phyloP scores from a whole-genome alignment of 2,797 vertebrate species.

The Hirundo rustica region DNA sequence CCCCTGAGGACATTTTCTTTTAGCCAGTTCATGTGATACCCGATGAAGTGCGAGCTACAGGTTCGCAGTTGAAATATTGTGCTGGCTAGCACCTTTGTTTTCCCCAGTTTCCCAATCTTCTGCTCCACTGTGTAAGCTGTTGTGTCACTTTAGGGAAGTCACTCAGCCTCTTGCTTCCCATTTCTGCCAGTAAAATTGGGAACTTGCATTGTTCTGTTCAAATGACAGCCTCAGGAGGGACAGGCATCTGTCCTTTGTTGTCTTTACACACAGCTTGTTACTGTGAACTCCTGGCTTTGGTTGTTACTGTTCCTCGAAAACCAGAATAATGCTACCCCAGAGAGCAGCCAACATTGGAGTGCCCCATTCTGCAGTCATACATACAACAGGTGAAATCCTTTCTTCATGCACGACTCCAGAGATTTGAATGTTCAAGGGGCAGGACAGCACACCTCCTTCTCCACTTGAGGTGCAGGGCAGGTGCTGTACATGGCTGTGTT shows the following conservation, averaged over 20 bases:
- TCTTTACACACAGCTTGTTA: background rate
- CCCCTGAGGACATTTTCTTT: background rate
- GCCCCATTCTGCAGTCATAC: background rate
- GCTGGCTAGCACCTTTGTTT: background rate
- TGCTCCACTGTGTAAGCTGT: background rate
- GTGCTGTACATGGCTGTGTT: background rate
- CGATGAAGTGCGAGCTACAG: background rate
- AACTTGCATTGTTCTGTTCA: background rate
- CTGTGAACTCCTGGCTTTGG: background rate
- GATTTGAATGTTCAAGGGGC: background rate
- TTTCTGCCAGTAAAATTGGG: background rate
- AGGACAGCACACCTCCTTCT: background rate
- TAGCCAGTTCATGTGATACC: background rate
- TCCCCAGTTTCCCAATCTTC: background rate
- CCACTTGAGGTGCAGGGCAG: background rate
- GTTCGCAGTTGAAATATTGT: background rate
- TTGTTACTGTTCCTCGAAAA: background rate
- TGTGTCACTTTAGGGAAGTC: background rate
- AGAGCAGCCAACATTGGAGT: background rate
- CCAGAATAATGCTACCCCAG: background rate
- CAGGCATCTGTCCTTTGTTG: background rate
- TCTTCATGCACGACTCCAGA: background rate
- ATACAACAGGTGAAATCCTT: background rate
- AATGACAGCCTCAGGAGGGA: background rate
- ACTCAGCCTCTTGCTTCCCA: background rate